Evolutionary conservation across 2,888 invertebrate species (phyloP).

Genomic region (Cheilosia scutellata): DNA sequence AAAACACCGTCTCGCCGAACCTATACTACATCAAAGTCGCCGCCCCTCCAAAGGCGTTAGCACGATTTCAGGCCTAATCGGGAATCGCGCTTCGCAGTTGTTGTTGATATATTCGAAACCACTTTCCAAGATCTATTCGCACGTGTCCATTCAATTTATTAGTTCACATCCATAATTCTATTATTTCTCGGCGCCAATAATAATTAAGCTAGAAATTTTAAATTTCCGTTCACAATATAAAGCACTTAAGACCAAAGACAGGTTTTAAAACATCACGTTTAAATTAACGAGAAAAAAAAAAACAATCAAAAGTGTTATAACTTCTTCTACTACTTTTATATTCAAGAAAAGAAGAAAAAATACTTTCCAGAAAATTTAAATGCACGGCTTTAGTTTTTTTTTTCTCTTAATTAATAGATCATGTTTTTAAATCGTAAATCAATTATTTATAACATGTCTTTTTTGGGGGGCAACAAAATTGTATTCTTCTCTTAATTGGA

Average conservation of each 20-base stretch:
- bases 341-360: constrained; percentile 5
- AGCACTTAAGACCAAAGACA: constrained; percentile 10
- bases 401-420: constrained; percentile 58
- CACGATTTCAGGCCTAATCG: not conserved
- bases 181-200: constrained; percentile 47
- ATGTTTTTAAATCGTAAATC: constrained; percentile 59
- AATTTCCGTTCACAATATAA: constrained; percentile 13
- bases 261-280: constrained; percentile 17
- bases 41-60: not conserved
- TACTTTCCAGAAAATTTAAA: constrained; percentile 20
- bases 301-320: not conserved
- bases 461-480: not conserved
- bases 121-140: constrained; percentile 4
- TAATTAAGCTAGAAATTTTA: constrained; percentile 49
- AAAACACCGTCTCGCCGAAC: too few species aligned
- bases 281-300: constrained; percentile 17
- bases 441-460: constrained; percentile 46
- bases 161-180: constrained; percentile 35
- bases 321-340: not conserved
- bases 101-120: not conserved
- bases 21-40: too few species aligned
- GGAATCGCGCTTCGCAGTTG: too few species aligned
- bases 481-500: not conserved
- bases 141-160: constrained; percentile 48
- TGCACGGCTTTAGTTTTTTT: constrained; percentile 15